Evolutionary conservation across 2,797 vertebrate genomes (phyloP).

Genomic region (Smutsia temminckii): DNA sequence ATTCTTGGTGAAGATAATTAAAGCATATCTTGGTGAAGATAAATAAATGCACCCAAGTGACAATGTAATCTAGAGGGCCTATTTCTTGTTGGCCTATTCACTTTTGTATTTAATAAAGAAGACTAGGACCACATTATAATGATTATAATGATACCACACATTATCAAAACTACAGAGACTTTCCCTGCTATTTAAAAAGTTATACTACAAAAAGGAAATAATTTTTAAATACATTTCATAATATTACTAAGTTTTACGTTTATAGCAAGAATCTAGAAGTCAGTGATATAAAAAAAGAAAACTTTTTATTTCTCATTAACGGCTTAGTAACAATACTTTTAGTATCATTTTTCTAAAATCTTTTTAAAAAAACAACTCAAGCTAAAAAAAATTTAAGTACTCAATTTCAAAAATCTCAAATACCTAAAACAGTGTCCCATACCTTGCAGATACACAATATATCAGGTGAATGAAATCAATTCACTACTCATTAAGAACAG

Average conservation of each 20-base stretch:
- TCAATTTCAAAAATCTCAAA: neutral
- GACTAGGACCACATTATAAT: neutral
- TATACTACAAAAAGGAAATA: neutral
- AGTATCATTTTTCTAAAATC: neutral
- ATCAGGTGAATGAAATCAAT: neutral
- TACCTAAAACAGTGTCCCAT: neutral
- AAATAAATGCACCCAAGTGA: neutral
- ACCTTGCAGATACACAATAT: neutral
- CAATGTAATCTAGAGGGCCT: neutral
- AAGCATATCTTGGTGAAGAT: slow-evolving; percentile 4
- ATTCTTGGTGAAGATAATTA: slow-evolving; percentile 8
- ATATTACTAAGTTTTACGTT: neutral
- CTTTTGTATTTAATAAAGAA: neutral
- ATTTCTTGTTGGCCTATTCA: neutral
- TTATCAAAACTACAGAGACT: neutral
- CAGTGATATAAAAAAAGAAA: neutral
- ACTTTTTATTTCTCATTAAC: neutral
- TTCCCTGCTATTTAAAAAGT: neutral
- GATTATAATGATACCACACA: neutral
- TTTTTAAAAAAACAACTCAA: neutral
- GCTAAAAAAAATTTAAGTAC: too few species aligned
- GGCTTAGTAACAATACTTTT: neutral
- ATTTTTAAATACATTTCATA: neutral
- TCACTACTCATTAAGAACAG: slow-evolving; percentile 7
- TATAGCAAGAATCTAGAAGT: neutral